Evolutionary conservation across 2,888 invertebrate genomes (phyloP), one percentile per base, ranked within the genome.

Genomic region (Caenorhabditis virilis): DNA sequence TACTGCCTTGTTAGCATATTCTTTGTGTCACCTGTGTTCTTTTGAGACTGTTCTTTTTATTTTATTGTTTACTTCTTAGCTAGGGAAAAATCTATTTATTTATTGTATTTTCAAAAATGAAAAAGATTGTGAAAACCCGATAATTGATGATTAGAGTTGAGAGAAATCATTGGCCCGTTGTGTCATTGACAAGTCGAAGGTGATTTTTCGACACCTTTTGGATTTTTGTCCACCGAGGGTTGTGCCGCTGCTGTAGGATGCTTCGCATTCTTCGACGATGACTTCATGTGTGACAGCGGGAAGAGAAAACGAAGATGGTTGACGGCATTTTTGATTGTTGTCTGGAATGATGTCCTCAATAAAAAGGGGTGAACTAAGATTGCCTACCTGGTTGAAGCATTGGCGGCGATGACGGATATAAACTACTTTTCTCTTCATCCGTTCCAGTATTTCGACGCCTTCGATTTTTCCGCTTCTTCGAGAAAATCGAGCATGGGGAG

Each of bases 371-470:
- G 30, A 36, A 7, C 5, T 4, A n/a, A 36, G 16, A n/a, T 36
- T 5, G 36, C 16, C 36, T 36, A n/a, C 36, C 13, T 36, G 36
- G 13, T 15, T 36, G 36, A 30, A 7, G 13, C 30, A 30, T 30
- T 4, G 55, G 61, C n/a, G 55, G 61, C 7, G 61, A 62, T 2
- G 61, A 62, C 7, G 61, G 61, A 42, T 62, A 62, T 33, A 62
- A 52, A 50, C 61, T 56, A 20, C 56, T 62, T 30, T 51, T 33
- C 38, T 62, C 61, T 18, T 62, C 61, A 22, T 62, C 61, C 41
- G 55, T 62, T 22, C 55, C 61, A n/a, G n/a, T n/a, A n/a, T 41
- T 52, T 11, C 52, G 55, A 38, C 51, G 42, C 13, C 61, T 30
- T 50, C 61, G 51, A 47, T 41, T 47, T 38, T 42, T 26, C 6